These are phyloP conservation scores for Calidris pugnax DNA, from an alignment of 2,113 vertebrate genomes.

Conservation along the genomic window DNA sequence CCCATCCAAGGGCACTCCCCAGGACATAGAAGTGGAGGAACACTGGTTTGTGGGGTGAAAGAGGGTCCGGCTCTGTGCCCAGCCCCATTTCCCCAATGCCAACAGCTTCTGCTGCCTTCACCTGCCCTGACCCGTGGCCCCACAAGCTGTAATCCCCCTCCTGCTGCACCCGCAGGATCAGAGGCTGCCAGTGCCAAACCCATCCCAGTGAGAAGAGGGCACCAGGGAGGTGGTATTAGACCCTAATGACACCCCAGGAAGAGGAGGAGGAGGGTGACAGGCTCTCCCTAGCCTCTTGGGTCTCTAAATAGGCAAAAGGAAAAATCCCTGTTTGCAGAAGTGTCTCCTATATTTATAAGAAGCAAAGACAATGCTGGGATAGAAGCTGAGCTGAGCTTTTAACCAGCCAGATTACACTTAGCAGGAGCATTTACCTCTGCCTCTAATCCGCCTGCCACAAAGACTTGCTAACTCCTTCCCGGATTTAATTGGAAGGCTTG, in stretches of 20 bases:
- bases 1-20: background rate
- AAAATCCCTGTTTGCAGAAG: background rate
- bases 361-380: conserved; percentile 52
- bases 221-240: background rate
- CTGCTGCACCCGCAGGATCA: conserved; percentile 43
- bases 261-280: background rate
- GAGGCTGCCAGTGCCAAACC: background rate
- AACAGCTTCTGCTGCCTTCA: conserved; percentile 14
- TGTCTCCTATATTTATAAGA: conserved; percentile 22
- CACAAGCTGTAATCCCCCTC: background rate
- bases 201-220: background rate
- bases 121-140: background rate
- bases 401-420: conserved; percentile 55
- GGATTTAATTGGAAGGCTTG: conserved; percentile 42
- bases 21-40: background rate
- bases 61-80: background rate
- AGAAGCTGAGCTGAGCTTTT: conserved; percentile 59
- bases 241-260: background rate
- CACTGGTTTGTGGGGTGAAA: accelerated
- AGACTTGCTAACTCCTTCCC: conserved; percentile 61
- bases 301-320: background rate
- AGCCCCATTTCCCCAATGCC: background rate
- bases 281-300: background rate
- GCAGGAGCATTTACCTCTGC: conserved; percentile 59
- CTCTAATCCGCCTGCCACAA: conserved; percentile 59